These are phyloP conservation scores for Rhinopomastus cyanomelas DNA, from an alignment of 2,113 vertebrate genomes.

Conservation along the genomic window DNA sequence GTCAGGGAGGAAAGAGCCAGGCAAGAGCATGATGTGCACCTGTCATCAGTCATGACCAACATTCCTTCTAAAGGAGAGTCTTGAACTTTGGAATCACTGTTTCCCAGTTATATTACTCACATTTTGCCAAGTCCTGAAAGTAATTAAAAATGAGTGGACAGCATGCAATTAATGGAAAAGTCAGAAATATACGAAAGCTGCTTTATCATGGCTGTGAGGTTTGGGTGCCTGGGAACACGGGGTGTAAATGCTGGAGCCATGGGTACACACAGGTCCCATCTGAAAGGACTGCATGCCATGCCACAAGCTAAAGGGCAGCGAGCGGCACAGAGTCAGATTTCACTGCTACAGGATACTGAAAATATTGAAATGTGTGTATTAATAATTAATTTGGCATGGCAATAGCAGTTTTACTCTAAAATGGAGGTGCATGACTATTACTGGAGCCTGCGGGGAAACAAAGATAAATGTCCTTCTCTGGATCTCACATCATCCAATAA, in stretches of 20 bases:
- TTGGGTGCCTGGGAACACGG: not conserved
- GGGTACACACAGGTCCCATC: not conserved
- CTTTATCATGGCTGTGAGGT: not conserved
- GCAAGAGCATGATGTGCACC: not conserved
- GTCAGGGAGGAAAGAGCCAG: not conserved
- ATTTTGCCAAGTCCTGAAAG: not conserved
- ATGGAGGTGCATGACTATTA: not conserved
- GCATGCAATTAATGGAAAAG: not conserved
- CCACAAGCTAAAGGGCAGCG: not conserved
- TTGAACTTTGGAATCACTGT: not conserved
- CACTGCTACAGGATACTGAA: not conserved
- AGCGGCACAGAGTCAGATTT: not conserved
- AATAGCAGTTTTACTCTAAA: slow-evolving; percentile 21
- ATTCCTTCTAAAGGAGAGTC: not conserved
- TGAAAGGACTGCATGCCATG: not conserved
- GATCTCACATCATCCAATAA: not conserved
- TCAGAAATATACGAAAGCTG: not conserved
- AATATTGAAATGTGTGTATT: slow-evolving; percentile 5
- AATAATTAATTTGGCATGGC: not conserved
- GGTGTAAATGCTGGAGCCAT: not conserved
- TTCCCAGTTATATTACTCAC: not conserved
- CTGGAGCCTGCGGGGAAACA: not conserved
- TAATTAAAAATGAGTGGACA: not conserved
- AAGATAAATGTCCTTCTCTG: slow-evolving; percentile 3
- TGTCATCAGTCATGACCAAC: not conserved